These are phyloP conservation scores for Gobio occitaniae DNA, from an alignment of 2,797 vertebrate species.

Conservation along the genomic window DNA sequence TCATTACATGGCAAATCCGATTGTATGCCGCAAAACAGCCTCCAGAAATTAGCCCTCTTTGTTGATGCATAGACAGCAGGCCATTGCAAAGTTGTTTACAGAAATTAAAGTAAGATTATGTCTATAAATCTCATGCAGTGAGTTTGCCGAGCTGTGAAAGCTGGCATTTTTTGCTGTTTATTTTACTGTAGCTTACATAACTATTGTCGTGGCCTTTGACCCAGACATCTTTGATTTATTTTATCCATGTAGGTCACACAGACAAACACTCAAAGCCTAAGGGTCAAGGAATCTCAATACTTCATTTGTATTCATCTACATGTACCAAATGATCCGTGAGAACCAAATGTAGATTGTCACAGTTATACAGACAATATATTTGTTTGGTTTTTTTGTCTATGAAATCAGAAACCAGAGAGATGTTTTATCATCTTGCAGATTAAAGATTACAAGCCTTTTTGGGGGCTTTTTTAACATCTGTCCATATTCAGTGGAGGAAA, in stretches of 20 bases:
- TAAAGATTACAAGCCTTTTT: constrained; percentile 38
- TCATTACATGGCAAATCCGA: constrained; percentile 45
- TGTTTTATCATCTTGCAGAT: constrained; percentile 24
- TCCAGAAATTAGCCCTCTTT: constrained; percentile 10
- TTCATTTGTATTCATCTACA: constrained; percentile 44
- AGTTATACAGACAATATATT: neutral
- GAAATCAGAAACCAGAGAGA: constrained; percentile 5
- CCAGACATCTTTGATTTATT: constrained; percentile 35
- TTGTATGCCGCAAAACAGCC: constrained; percentile 51
- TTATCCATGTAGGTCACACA: constrained; percentile 19
- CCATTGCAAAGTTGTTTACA: constrained; percentile 2
- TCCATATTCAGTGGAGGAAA: constrained; percentile 3
- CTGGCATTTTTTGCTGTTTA: neutral
- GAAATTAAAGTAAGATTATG: constrained; percentile 6
- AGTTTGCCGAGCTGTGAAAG: neutral
- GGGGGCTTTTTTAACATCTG: neutral
- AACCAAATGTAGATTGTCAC: neutral
- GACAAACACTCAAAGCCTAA: constrained; percentile 51
- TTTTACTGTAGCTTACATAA: constrained; percentile 26
- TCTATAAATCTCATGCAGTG: neutral
- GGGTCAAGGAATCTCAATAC: constrained; percentile 51
- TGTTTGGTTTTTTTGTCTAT: neutral
- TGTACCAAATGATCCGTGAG: constrained; percentile 9
- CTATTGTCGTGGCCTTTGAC: constrained; percentile 24
- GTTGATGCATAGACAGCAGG: constrained; percentile 20